A percentile compares a stretch with the other conserved stretches of the same genome.
Conservation (phyloP, 2,888 invertebrate genomes). For the Agrotis puta region DNA sequence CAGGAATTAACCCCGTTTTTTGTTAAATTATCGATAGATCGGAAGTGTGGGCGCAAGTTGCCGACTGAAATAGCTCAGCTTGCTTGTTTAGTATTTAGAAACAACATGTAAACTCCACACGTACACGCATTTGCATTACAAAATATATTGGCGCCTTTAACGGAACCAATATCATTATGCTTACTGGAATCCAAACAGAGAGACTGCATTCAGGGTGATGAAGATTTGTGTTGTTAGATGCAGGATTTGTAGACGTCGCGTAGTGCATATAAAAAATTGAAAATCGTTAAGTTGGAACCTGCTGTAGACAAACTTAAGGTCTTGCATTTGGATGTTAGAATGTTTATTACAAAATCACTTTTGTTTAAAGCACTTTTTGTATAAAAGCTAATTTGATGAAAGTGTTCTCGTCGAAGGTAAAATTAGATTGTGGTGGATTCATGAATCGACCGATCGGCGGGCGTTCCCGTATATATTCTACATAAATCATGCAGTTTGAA, state of each 20-base stretch:
- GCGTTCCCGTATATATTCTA: constrained; percentile 32
- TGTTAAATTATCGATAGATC: constrained; percentile 81
- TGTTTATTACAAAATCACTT: background rate
- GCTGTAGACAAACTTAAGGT: background rate
- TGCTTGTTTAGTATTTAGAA: constrained; percentile 72
- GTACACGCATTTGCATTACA: constrained; percentile 68
- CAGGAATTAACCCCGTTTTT: constrained; percentile 87
- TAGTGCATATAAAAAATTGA: constrained; percentile 1
- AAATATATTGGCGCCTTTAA: constrained; percentile 66
- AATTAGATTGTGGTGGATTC: constrained; percentile 5
- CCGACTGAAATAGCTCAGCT: constrained; percentile 75
- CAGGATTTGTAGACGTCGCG: constrained; percentile 15
- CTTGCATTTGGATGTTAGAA: background rate
- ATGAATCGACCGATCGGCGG: constrained; percentile 6
- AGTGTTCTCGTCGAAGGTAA: background rate
- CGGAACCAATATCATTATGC: constrained; percentile 58
- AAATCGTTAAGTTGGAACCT: background rate
- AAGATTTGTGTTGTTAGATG: constrained; percentile 33
- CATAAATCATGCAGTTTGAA: constrained; percentile 72
- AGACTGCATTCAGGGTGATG: constrained; percentile 34
- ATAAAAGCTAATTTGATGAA: background rate
- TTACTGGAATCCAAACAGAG: constrained; percentile 64
- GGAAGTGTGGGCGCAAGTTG: constrained; percentile 72
- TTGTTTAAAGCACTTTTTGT: background rate
- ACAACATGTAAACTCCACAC: constrained; percentile 71